A percentile compares a stretch with the other conserved stretches of the same genome.
Evolutionary conservation across 2,888 invertebrate species (phyloP).

Genomic region (Sisyra nigra): DNA sequence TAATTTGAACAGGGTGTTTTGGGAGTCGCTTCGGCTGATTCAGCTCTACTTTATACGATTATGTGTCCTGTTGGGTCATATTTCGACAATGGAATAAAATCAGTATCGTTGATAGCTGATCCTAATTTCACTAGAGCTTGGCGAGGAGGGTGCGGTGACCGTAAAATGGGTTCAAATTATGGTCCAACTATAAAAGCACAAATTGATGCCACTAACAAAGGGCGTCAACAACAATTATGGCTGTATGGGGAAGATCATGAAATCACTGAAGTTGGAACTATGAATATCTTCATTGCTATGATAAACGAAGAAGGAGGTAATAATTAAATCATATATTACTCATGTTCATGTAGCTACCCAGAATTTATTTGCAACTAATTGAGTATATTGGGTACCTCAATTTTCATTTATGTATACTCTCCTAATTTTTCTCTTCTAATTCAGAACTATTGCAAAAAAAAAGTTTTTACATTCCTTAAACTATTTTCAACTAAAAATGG

Average conservation of each 20-base stretch:
- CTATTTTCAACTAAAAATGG: too few species aligned
- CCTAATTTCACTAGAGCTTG: conserved; percentile 74
- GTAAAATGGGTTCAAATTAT: conserved; percentile 91
- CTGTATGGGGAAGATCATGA: conserved; percentile 84
- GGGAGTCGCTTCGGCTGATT: conserved; percentile 73
- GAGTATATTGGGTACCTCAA: too few species aligned
- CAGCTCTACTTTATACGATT: conserved; percentile 83
- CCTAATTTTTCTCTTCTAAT: too few species aligned
- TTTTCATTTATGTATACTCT: too few species aligned
- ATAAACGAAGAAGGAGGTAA: conserved; percentile 81
- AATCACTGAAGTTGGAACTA: conserved; percentile 94
- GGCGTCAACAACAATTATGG: conserved; percentile 93
- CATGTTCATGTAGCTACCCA: too few species aligned
- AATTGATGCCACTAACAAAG: conserved; percentile 54
- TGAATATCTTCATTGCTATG: conserved; percentile 90
- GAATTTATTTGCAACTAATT: too few species aligned
- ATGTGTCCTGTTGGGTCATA: conserved; percentile 89
- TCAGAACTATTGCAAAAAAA: too few species aligned
- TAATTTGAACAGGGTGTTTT: conserved; percentile 59
- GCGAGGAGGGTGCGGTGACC: conserved; percentile 88
- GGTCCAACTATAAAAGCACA: conserved; percentile 75
- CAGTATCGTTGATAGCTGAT: conserved; percentile 83
- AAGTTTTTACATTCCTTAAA: too few species aligned
- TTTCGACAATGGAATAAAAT: conserved; percentile 54
- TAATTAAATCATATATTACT: too few species aligned